Conservation (phyloP, 2,797 vertebrate genomes). For the Cichlasoma orientale region DNA sequence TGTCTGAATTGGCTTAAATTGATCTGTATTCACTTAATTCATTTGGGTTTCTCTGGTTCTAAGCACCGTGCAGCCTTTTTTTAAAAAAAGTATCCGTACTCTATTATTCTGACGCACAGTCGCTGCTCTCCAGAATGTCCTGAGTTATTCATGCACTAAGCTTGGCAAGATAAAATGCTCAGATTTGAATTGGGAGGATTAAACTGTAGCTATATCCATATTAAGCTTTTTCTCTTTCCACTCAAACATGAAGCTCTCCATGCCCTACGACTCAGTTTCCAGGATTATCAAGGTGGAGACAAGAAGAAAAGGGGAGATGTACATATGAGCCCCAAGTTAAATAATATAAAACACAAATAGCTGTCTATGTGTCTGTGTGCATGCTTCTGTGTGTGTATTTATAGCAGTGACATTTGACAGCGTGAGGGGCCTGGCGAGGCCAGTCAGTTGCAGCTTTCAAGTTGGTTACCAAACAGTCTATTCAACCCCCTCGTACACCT, state of each 20-base stretch:
- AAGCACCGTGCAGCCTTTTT: not conserved
- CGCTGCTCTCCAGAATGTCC: slow-evolving; percentile 7
- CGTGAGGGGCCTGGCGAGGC: slow-evolving; percentile 8
- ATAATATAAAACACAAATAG: slow-evolving; percentile 33
- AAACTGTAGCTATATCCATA: slow-evolving; percentile 22
- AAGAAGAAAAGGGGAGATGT: not conserved
- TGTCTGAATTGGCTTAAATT: slow-evolving; percentile 3
- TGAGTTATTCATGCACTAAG: slow-evolving; percentile 52
- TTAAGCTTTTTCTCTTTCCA: slow-evolving; percentile 37
- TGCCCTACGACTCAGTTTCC: slow-evolving; percentile 15
- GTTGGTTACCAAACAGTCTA: slow-evolving; percentile 29
- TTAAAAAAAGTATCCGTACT: not conserved
- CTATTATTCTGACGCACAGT: slow-evolving; percentile 23
- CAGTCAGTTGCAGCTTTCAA: slow-evolving; percentile 32
- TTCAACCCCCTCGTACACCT: slow-evolving; percentile 17
- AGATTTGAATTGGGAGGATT: slow-evolving; percentile 12
- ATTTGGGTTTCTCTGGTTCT: slow-evolving; percentile 3
- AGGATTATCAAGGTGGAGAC: not conserved
- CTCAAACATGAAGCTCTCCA: slow-evolving; percentile 6
- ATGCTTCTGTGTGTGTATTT: slow-evolving; percentile 48
- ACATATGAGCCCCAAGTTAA: slow-evolving; percentile 6
- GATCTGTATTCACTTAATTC: slow-evolving; percentile 28
- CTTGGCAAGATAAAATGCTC: slow-evolving; percentile 27
- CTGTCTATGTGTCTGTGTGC: not conserved
- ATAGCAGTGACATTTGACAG: slow-evolving; percentile 62